phyloP scores from a whole-genome alignment of 2,888 invertebrate genomes.

The Dynastes grantii region DNA sequence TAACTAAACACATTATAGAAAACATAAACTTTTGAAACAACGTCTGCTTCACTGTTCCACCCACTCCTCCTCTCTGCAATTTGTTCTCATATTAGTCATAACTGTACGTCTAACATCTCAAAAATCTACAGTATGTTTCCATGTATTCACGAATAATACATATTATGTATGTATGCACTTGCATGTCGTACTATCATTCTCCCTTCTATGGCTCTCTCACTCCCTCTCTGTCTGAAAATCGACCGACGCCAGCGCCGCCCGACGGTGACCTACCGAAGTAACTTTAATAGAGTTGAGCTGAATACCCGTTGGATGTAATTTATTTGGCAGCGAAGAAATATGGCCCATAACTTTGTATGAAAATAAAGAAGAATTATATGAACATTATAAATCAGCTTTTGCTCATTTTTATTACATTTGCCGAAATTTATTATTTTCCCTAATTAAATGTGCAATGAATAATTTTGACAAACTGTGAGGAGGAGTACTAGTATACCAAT shows the following conservation, averaged over 20 bases:
- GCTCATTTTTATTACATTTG: conserved; percentile 69
- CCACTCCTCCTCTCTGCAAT: background rate
- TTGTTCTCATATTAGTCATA: conserved; percentile 4
- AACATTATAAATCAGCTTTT: conserved; percentile 71
- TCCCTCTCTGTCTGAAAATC: conserved; percentile 56
- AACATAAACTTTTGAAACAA: no score
- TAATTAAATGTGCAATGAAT: conserved; percentile 66
- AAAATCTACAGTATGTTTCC: conserved; percentile 23
- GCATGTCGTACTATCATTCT: background rate
- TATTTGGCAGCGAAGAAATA: conserved; percentile 71
- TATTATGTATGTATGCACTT: conserved; percentile 7
- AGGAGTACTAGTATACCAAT: conserved; percentile 20
- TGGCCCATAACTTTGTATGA: conserved; percentile 72
- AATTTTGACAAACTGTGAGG: conserved; percentile 53
- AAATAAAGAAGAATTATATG: conserved; percentile 72
- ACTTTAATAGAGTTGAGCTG: conserved; percentile 71
- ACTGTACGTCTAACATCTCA: conserved; percentile 27
- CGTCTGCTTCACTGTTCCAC: no score
- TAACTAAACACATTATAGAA: no score
- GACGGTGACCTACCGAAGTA: conserved; percentile 68
- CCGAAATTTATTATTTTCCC: conserved; percentile 66
- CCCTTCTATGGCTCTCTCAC: conserved; percentile 16
- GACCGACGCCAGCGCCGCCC: conserved; percentile 60
- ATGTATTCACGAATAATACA: conserved; percentile 2
- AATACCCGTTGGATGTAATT: conserved; percentile 70